These are phyloP conservation scores for Tinea pellionella DNA, from an alignment of 2,888 invertebrate genomes.

Conservation along the genomic window DNA sequence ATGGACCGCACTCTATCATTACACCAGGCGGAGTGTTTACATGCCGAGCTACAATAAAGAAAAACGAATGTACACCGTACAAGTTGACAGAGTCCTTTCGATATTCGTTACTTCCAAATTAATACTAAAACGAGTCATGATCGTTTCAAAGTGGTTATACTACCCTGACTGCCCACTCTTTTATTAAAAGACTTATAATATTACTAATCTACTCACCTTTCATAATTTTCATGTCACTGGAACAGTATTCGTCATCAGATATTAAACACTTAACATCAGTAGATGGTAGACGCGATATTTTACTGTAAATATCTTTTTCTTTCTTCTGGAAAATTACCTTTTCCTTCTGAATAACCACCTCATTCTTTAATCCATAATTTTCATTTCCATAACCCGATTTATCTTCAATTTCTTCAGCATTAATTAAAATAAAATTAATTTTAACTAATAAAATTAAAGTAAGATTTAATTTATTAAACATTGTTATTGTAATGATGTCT, in stretches of 20 bases:
- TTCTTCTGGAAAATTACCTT: slow-evolving; percentile 29
- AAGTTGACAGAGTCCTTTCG: no score
- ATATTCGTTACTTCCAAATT: no score
- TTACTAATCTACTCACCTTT: slow-evolving; percentile 53
- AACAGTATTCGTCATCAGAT: slow-evolving; percentile 51
- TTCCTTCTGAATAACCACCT: slow-evolving; percentile 39
- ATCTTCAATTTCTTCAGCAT: slow-evolving; percentile 29
- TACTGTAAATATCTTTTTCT: slow-evolving; percentile 30
- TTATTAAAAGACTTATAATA: no score
- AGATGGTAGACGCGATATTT: slow-evolving; percentile 34
- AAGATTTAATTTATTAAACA: background rate
- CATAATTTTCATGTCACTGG: slow-evolving; percentile 41
- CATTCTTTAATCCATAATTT: slow-evolving; percentile 11
- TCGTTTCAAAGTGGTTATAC: no score
- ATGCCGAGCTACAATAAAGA: no score
- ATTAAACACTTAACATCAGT: slow-evolving; percentile 56
- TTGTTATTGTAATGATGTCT: background rate
- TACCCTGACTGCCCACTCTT: no score
- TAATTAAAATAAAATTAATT: slow-evolving; percentile 16
- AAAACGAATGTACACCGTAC: no score
- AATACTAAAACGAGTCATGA: no score
- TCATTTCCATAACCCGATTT: slow-evolving; percentile 42
- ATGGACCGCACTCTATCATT: no score
- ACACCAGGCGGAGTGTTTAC: no score
- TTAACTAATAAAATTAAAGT: background rate